Conservation (phyloP, 1,140 invertebrate genomes). For the Matsumurasca onukii region DNA sequence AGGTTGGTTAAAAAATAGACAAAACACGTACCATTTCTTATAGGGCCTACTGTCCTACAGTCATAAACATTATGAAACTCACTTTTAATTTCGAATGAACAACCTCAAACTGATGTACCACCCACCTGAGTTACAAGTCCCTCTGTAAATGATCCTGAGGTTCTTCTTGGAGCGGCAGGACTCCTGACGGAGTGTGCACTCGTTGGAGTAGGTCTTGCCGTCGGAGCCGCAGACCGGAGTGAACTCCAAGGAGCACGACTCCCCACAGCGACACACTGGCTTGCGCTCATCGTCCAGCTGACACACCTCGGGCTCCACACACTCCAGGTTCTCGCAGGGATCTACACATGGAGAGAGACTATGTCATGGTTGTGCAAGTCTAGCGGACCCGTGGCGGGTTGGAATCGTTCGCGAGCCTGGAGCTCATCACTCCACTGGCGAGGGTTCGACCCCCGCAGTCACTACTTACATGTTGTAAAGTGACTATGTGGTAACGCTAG, state of each 20-base stretch:
- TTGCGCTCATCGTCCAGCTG: conserved; percentile 75
- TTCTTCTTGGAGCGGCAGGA: conserved; percentile 70
- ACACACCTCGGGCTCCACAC: conserved; percentile 79
- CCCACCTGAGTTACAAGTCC: conserved; percentile 75
- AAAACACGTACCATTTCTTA: no score
- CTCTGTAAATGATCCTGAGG: conserved; percentile 75
- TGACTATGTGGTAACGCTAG: no score
- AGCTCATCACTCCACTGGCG: no score
- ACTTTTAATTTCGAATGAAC: no score
- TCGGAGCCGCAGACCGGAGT: conserved; percentile 82
- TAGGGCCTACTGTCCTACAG: no score
- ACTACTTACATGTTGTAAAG: no score
- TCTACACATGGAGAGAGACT: conserved; percentile 56
- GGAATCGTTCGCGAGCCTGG: no score
- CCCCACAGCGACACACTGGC: conserved; percentile 76
- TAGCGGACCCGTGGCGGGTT: no score
- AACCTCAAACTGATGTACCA: background rate
- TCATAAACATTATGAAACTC: no score
- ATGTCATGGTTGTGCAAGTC: no score
- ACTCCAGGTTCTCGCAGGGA: conserved; percentile 73
- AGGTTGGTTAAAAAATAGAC: no score
- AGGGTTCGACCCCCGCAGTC: no score
- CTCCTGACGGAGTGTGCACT: conserved; percentile 75
- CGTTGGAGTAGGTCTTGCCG: conserved; percentile 84
- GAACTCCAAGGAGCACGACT: conserved; percentile 75